These are phyloP conservation scores for Ennomos erosarius DNA, from an alignment of 2,888 invertebrate species.

Conservation along the genomic window DNA sequence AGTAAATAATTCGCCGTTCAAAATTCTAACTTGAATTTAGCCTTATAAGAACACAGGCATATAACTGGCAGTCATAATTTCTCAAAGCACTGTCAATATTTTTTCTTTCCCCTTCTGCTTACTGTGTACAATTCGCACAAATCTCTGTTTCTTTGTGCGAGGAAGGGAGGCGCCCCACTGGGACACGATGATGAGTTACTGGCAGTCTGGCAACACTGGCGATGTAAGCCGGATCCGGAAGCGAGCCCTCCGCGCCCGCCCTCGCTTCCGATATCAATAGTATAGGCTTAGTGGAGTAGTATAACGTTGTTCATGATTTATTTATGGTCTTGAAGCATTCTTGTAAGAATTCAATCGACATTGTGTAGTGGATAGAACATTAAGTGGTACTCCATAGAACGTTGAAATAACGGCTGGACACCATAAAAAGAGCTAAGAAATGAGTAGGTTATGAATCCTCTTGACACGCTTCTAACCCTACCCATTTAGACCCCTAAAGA, in stretches of 20 bases:
- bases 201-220: slow-evolving; percentile 45
- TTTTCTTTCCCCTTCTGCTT: slow-evolving; percentile 66
- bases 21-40: slow-evolving; percentile 3
- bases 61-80: slow-evolving; percentile 19
- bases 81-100: slow-evolving; percentile 40
- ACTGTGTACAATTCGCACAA: slow-evolving; percentile 77
- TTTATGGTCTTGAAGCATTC: slow-evolving; percentile 58
- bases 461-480: no score
- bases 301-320: slow-evolving; percentile 72
- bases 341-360: slow-evolving; percentile 2
- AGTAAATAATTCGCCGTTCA: no score
- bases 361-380: not conserved
- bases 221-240: slow-evolving; percentile 67
- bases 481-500: no score
- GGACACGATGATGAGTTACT: slow-evolving; percentile 82
- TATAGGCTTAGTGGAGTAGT: slow-evolving; percentile 58
- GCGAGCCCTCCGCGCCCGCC: slow-evolving; percentile 73
- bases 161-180: slow-evolving; percentile 69
- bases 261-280: slow-evolving; percentile 81
- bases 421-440: no score
- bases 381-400: not conserved
- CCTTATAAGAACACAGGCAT: slow-evolving; percentile 13
- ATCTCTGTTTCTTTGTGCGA: slow-evolving; percentile 78
- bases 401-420: no score
- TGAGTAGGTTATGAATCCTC: no score